phyloP scores from a whole-genome alignment of 2,888 invertebrate species.

The Pediacus dermestoides region DNA sequence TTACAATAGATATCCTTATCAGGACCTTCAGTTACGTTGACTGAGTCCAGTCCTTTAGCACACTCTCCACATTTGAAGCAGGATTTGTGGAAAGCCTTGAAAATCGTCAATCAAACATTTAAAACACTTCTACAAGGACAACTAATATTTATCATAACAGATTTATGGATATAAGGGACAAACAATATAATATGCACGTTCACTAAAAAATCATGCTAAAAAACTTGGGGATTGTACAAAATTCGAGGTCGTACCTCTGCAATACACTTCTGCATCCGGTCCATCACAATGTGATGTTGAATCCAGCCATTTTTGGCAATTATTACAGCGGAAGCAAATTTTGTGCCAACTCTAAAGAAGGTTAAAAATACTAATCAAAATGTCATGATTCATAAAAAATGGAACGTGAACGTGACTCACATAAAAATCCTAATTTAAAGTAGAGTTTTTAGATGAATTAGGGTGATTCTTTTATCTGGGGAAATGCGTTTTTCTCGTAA shows the following conservation, averaged over 20 bases:
- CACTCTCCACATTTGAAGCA: constrained; percentile 91
- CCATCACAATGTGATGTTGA: constrained; percentile 89
- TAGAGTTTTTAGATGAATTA: too few relatives aligned
- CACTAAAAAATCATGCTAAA: constrained; percentile 18
- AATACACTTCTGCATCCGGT: constrained; percentile 87
- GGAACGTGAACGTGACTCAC: too few relatives aligned
- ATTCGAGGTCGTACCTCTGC: constrained; percentile 66
- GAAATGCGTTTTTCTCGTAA: too few relatives aligned
- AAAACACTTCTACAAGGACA: too few relatives aligned
- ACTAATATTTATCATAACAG: too few relatives aligned
- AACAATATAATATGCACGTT: too few relatives aligned
- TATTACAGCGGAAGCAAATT: constrained; percentile 84
- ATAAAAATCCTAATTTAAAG: too few relatives aligned
- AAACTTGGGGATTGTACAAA: constrained; percentile 11
- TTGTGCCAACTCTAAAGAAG: constrained; percentile 76
- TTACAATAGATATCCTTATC: constrained; percentile 96
- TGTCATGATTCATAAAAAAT: too few relatives aligned
- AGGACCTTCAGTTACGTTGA: constrained; percentile 89
- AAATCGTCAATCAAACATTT: constrained; percentile 28
- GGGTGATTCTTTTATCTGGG: too few relatives aligned
- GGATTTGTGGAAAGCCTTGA: constrained; percentile 86
- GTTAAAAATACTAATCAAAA: constrained; percentile 5
- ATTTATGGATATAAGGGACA: too few relatives aligned
- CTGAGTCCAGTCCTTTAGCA: constrained; percentile 83
- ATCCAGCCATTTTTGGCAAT: constrained; percentile 80